phyloP scores from a whole-genome alignment of 2,113 vertebrate species.

The Crocuta crocuta region DNA sequence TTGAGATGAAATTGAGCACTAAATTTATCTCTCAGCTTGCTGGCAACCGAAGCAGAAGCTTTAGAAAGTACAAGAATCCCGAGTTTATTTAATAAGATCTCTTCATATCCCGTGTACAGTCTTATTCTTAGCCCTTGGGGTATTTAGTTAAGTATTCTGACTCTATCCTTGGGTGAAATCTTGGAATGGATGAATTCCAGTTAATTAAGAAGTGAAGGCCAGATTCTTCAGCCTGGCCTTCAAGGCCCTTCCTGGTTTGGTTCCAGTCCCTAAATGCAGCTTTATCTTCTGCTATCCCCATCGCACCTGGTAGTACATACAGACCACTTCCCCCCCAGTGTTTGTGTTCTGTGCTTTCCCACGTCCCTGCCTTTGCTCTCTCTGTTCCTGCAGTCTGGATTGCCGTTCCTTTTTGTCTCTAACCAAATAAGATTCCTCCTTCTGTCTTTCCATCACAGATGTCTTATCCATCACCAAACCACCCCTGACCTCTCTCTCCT shows the following conservation, averaged over 20 bases:
- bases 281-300: background rate
- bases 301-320: rapidly evolving
- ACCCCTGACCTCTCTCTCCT: background rate
- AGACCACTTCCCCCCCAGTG: rapidly evolving
- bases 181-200: background rate
- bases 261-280: background rate
- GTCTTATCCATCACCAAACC: background rate
- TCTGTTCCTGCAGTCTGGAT: background rate
- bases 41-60: constrained; percentile 36
- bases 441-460: background rate
- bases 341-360: background rate
- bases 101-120: background rate
- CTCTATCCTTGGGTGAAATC: constrained; percentile 28
- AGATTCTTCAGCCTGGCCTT: background rate
- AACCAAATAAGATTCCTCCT: background rate
- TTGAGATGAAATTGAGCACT: constrained; percentile 49
- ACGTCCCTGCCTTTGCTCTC: background rate
- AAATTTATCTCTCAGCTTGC: constrained; percentile 36
- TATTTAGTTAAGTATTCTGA: constrained; percentile 18
- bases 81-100: constrained; percentile 24
- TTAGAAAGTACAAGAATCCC: background rate
- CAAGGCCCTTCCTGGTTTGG: background rate
- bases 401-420: background rate
- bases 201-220: background rate
- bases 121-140: background rate